Evolutionary conservation across 2,888 invertebrate genomes (phyloP), one percentile per base, ranked within the genome.

Genomic region (Anthophora plumipes): DNA sequence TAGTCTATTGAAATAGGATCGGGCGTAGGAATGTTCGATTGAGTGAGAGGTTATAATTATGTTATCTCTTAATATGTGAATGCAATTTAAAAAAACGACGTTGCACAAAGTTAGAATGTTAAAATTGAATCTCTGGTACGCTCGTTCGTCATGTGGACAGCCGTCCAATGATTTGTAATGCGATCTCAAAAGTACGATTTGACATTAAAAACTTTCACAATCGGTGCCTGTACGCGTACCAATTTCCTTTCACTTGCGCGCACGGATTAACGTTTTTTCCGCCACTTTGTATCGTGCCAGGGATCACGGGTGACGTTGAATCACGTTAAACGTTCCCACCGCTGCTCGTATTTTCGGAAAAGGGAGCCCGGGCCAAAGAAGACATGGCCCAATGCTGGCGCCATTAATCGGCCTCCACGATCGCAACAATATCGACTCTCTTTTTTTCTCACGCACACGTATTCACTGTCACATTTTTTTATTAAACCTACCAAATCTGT

Each of bases 301-400:
- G n/a, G 8, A 39, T 68, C 63, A 61, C 20, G 4, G 72, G 64
- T 31, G 31, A 50, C n/a, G 31, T 46, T 41, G 50, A 67, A 82
- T 85, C 87, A 90, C 89, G 87, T 90, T 76, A 80, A 69, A 83
- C 79, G 78, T 82, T 68, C 72, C 68, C 85, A 77, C 72, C 61
- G 66, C 69, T 78, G 73, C 68, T 85, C 79, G 82, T 83, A 71
- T 83, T 74, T 70, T 86, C 81, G 80, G 77, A 73, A 85, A 88
- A 86, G 82, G 82, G 73, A 85, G 77, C 81, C 76, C 71, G 77
- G 88, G 83, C 86, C 85, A 77, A 77, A 71, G 77, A 84, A 87
- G 85, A 84, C 91, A 91, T 91, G 89, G 88, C 89, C 88, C 89
- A 87, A 88, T 78, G 84, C 86, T 85, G 80, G 80, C 75, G 87